Conservation (phyloP, 2,113 vertebrate genomes). For the Nesoenas mayeri region DNA sequence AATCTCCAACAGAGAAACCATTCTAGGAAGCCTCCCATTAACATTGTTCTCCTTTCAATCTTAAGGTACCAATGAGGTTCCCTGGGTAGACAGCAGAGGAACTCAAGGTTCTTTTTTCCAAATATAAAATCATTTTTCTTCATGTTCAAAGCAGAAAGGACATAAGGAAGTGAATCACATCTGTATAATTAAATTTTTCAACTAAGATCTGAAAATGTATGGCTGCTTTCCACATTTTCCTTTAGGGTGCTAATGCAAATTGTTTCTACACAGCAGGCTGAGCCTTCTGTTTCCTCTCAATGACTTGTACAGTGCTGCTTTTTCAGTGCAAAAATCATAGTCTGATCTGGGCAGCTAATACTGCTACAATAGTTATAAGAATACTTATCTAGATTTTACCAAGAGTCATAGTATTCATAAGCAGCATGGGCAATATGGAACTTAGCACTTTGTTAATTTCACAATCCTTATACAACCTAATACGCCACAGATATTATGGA, state of each 20-base stretch:
- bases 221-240: neutral
- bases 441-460: neutral
- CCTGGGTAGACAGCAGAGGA: neutral
- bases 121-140: neutral
- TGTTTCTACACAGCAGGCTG: neutral
- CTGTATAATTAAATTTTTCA: slow-evolving; percentile 9
- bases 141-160: neutral
- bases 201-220: neutral
- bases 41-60: neutral
- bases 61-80: neutral
- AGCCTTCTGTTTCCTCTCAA: neutral
- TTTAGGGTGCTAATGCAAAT: slow-evolving; percentile 1
- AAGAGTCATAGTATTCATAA: neutral
- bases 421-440: neutral
- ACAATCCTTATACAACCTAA: neutral
- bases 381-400: neutral
- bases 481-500: neutral
- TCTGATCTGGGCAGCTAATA: neutral
- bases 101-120: neutral
- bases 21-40: neutral
- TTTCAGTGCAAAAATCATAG: neutral
- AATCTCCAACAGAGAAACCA: neutral
- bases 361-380: neutral
- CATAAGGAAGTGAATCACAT: neutral
- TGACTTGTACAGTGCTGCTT: neutral